Evolutionary conservation across 1,140 invertebrate species (phyloP).

Genomic region (Tetragnatha versicolor): DNA sequence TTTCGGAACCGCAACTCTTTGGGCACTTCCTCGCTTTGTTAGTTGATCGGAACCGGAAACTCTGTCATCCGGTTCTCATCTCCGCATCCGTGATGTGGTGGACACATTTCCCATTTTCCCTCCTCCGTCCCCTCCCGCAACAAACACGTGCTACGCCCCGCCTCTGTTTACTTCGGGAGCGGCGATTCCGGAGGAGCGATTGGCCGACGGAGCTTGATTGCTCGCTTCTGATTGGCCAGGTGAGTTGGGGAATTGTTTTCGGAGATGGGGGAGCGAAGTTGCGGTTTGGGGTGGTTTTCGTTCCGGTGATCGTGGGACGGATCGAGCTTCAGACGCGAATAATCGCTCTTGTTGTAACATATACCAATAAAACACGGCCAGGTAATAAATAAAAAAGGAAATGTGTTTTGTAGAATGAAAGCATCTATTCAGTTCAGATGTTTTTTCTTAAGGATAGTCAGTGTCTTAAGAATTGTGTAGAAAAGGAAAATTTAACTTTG

Average conservation of each 20-base stretch:
- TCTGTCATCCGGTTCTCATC: conserved; percentile 40
- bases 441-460: too few species aligned
- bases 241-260: conserved; percentile 20
- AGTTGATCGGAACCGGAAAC: conserved; percentile 33
- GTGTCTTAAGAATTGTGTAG: too few species aligned
- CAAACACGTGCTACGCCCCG: conserved; percentile 32
- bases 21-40: conserved; percentile 31
- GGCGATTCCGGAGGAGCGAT: background rate
- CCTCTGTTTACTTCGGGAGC: conserved; percentile 22
- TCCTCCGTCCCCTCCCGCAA: background rate
- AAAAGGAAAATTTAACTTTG: too few species aligned
- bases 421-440: too few species aligned
- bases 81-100: background rate
- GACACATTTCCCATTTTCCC: background rate
- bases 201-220: conserved; percentile 12
- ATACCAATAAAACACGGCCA: too few species aligned
- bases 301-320: too few species aligned
- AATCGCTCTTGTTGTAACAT: too few species aligned
- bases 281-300: background rate
- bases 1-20: too few species aligned
- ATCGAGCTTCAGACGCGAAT: too few species aligned
- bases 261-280: background rate
- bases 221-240: conserved; percentile 1
- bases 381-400: too few species aligned
- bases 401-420: too few species aligned